phyloP scores from a whole-genome alignment of 92 coral and sea anemone genomes.

The Zoanthus solanderi region DNA sequence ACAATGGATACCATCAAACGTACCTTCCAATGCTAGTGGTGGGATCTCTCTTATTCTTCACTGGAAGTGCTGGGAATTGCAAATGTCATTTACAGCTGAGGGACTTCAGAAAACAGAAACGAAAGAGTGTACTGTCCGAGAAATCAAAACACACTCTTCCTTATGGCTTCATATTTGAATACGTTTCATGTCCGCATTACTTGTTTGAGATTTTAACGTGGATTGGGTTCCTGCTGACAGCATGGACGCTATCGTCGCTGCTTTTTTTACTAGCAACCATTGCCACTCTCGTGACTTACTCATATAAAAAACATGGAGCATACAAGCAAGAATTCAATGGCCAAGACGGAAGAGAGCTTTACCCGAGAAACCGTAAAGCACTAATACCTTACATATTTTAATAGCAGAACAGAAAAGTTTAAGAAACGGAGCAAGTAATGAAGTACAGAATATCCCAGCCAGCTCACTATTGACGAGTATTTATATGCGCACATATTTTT shows the following conservation, averaged over 20 bases:
- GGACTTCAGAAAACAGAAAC: constrained; percentile 71
- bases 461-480: no score
- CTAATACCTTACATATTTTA: constrained; percentile 77
- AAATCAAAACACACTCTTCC: constrained; percentile 82
- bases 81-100: constrained; percentile 72
- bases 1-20: constrained; percentile 78
- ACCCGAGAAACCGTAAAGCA: constrained; percentile 80
- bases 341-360: constrained; percentile 70
- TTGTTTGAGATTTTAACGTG: constrained; percentile 81
- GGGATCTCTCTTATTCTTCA: constrained; percentile 68
- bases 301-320: constrained; percentile 79
- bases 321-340: constrained; percentile 78
- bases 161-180: constrained; percentile 74
- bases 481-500: no score
- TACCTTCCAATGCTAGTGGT: constrained; percentile 59
- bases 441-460: no score
- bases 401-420: neutral
- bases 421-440: no score
- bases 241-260: constrained; percentile 73
- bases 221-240: constrained; percentile 75
- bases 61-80: constrained; percentile 85
- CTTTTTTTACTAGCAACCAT: constrained; percentile 82
- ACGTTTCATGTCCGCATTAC: constrained; percentile 84
- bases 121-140: constrained; percentile 53
- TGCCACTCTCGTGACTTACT: constrained; percentile 69